Conservation (phyloP, 2,797 vertebrate species). For the Eulemur albifrons region DNA sequence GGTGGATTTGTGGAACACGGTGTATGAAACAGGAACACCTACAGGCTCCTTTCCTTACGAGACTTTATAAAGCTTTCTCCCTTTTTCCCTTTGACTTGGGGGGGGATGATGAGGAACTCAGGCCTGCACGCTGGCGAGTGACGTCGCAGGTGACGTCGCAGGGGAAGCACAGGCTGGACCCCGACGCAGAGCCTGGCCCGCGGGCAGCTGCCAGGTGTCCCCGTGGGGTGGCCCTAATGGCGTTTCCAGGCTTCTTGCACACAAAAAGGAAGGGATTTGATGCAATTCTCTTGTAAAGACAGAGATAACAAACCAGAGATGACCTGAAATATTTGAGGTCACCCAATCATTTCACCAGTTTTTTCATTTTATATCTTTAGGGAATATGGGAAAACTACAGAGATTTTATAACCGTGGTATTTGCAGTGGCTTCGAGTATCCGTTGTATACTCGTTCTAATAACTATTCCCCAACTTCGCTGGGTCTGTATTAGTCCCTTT, state of each 20-base stretch:
- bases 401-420: rapidly evolving
- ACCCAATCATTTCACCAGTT: rapidly evolving
- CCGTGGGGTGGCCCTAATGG: rapidly evolving
- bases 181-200: background rate
- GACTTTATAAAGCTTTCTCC: too few species aligned
- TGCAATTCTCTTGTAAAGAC: too few species aligned
- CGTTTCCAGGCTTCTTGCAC: background rate
- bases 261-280: rapidly evolving
- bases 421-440: too few species aligned
- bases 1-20: background rate
- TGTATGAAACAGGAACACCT: background rate
- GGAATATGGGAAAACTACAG: rapidly evolving
- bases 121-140: rapidly evolving
- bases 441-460: rapidly evolving
- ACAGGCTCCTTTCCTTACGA: background rate
- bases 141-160: rapidly evolving
- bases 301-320: background rate
- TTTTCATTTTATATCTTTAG: background rate
- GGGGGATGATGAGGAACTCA: background rate
- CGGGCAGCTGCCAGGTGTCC: rapidly evolving
- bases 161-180: rapidly evolving
- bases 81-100: background rate
- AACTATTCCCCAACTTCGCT: rapidly evolving
- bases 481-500: rapidly evolving
- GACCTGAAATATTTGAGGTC: rapidly evolving